phyloP scores from a whole-genome alignment of 2,888 invertebrate genomes.

The Diarsia brunnea region DNA sequence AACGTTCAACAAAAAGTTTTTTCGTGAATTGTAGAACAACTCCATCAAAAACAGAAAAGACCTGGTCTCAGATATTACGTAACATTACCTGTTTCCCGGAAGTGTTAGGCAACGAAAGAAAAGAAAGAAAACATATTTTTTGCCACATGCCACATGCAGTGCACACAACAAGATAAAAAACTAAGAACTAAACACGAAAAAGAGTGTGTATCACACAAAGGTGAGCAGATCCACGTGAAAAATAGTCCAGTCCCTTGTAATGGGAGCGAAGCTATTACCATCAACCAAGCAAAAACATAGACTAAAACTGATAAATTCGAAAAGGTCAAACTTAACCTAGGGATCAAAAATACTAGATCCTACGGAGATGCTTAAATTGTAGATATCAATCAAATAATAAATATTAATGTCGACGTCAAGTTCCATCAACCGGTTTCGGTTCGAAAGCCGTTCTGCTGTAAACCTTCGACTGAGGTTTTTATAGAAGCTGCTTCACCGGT shows the following conservation, averaged over 20 bases:
- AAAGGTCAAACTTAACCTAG: not conserved
- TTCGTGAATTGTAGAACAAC: no score
- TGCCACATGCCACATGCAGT: no score
- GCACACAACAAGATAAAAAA: no score
- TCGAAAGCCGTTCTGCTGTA: conserved; percentile 52
- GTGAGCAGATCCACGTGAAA: not conserved
- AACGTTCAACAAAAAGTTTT: no score
- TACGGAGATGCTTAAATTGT: not conserved
- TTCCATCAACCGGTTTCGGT: conserved; percentile 48
- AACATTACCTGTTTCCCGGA: not conserved
- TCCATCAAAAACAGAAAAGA: not conserved
- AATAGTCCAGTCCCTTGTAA: not conserved
- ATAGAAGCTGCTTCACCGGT: conserved; percentile 27
- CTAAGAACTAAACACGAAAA: no score
- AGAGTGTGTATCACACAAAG: no score
- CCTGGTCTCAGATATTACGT: not conserved
- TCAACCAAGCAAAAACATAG: not conserved
- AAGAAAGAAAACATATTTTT: no score
- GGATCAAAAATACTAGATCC: not conserved
- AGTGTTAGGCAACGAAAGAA: no score
- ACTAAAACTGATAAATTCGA: not conserved
- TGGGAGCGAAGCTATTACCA: not conserved
- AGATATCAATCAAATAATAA: not conserved
- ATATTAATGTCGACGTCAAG: not conserved
- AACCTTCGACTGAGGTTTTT: conserved; percentile 31